phyloP scores from a whole-genome alignment of 2,797 vertebrate species.

The Pipistrellus nathusii region DNA sequence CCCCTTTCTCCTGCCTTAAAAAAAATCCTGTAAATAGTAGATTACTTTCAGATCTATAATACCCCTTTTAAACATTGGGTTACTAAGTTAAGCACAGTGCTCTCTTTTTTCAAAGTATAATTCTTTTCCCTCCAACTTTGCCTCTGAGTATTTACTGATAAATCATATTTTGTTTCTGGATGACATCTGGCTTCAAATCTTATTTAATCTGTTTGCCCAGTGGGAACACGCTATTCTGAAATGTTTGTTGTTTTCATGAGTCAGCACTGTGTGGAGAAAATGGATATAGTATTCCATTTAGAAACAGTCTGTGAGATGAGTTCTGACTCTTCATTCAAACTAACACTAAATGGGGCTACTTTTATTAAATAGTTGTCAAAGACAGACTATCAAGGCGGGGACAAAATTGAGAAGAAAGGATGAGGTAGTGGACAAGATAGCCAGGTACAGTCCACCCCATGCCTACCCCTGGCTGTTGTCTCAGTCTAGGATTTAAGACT shows the following conservation, averaged over 20 bases:
- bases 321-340: conserved; percentile 20
- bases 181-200: conserved; percentile 77
- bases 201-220: conserved; percentile 52
- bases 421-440: not conserved
- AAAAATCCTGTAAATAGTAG: conserved; percentile 54
- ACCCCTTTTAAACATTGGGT: conserved; percentile 68
- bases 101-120: conserved; percentile 68
- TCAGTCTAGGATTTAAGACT: not conserved
- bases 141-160: conserved; percentile 77
- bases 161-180: conserved; percentile 74
- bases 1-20: conserved; percentile 65
- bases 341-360: not conserved
- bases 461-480: not conserved
- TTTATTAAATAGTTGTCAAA: conserved; percentile 6
- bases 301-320: not conserved
- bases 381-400: not conserved
- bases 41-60: conserved; percentile 75
- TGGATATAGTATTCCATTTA: conserved; percentile 12
- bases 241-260: conserved; percentile 49
- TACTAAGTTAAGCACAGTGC: conserved; percentile 78
- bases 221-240: conserved; percentile 43
- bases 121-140: conserved; percentile 60
- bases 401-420: conserved; percentile 47
- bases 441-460: not conserved
- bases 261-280: conserved; percentile 25